Base-by-base conservation (phyloP, 2,888 invertebrate genomes). In the Eupithecia dodoneata region DNA sequence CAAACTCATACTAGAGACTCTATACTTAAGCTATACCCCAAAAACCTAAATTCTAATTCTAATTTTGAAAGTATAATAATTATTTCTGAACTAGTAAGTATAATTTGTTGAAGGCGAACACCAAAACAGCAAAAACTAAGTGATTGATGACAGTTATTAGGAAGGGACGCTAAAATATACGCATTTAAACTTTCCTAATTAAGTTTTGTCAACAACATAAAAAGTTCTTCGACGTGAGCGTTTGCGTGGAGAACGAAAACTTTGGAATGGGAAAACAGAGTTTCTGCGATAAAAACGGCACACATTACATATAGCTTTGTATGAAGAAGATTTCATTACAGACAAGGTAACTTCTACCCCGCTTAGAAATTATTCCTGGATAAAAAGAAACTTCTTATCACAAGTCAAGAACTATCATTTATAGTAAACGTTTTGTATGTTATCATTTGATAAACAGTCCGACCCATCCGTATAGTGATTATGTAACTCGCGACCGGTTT, bases 91-190 rank as follows among this genome's bases (percentile, higher is more conserved):
- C 82, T 59, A 59, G 10, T 59, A 18, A 30, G 30, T 63, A 63
- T 30, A 63, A 63, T 30, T 63, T 30, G 63, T 18, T 30, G 13
- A 63, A 63, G 30, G 18, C 63, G 74, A 69, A 72, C 65, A 80
- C 81, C 81, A 78, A 80, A 81, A 82, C 80, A 83, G 84, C 82
- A 83, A 83, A 80, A 87, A 85, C 85, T 82, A 81, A 76, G 79
- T 90, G 90, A 90, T 90, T 89, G 88, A 90, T 90, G 87, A 80
- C 84, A 85, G 87, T 88, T 90, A 88, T 87, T 87, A 89, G 81
- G 71, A 83, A 85, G 79, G 83, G 82, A 79, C 81, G 77, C 70
- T 77, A 72, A 80, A 82, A 77, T 80, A 75, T 75, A 77, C 76
- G 74, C 76, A 72, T 78, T 69, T 65, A 65, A 78, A 79, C 76